phyloP scores from a whole-genome alignment of 2,888 invertebrate genomes.

The Blera fallax region DNA sequence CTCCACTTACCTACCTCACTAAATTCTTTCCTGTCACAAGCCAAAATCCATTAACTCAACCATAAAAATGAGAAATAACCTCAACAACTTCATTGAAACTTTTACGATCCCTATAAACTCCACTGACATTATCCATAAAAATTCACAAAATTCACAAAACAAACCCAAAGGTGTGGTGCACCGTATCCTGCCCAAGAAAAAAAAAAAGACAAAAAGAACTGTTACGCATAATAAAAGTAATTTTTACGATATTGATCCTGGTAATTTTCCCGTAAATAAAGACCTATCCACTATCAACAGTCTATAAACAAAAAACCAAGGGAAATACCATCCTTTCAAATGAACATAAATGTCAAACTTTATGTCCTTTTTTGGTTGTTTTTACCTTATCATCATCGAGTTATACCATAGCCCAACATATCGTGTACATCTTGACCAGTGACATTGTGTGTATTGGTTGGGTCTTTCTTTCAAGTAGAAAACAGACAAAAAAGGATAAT shows the following conservation, averaged over 20 bases:
- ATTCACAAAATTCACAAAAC: background rate
- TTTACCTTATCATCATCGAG: constrained; percentile 33
- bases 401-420: background rate
- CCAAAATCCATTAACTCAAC: background rate
- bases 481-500: constrained; percentile 52
- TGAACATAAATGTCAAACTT: constrained; percentile 63
- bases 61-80: constrained; percentile 7
- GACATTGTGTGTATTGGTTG: constrained; percentile 20
- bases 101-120: constrained; percentile 36
- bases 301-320: constrained; percentile 23
- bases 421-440: constrained; percentile 59
- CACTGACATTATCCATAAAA: background rate
- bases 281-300: constrained; percentile 48
- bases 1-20: background rate
- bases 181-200: constrained; percentile 22
- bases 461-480: constrained; percentile 34
- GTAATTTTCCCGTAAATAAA: constrained; percentile 50
- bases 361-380: constrained; percentile 58
- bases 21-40: background rate
- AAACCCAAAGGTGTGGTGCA: constrained; percentile 10
- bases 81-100: constrained; percentile 12
- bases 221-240: constrained; percentile 65
- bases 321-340: constrained; percentile 17
- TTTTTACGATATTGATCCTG: constrained; percentile 67
- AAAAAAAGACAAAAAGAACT: background rate